These are phyloP conservation scores for Homarus americanus DNA, from an alignment of 1,140 invertebrate species.

Conservation along the genomic window DNA sequence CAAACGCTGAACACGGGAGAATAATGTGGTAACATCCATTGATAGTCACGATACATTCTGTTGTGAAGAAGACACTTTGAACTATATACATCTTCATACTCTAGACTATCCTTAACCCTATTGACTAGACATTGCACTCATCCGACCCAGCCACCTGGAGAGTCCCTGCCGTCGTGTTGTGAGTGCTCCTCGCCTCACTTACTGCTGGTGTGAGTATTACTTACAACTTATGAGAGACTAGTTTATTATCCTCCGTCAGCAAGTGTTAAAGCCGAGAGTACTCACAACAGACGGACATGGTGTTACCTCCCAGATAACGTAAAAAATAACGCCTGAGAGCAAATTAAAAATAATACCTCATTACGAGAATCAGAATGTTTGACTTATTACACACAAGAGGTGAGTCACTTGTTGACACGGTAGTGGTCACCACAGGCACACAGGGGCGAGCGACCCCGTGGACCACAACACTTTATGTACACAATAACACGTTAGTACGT, in stretches of 20 bases:
- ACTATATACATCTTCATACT: conserved; percentile 65
- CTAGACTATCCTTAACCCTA: conserved; percentile 64
- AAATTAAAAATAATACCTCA: conserved; percentile 30
- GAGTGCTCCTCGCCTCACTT: not conserved
- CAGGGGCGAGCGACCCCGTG: not conserved
- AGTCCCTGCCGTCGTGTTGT: not conserved
- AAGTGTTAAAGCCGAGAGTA: not conserved
- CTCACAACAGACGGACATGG: not conserved
- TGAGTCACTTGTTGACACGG: not conserved
- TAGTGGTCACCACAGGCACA: conserved; percentile 5
- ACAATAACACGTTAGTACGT: not conserved
- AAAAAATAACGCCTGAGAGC: conserved; percentile 42
- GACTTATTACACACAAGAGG: not conserved
- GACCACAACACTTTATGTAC: not conserved
- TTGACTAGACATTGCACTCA: conserved; percentile 73
- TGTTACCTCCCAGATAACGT: not conserved
- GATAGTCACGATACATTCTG: conserved; percentile 39
- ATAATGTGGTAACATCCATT: conserved; percentile 26
- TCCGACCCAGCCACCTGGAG: conserved; percentile 48
- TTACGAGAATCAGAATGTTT: conserved; percentile 1
- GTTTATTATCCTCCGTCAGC: not conserved
- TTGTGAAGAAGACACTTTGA: conserved; percentile 66
- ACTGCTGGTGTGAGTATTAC: conserved; percentile 16
- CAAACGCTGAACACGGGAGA: conserved; percentile 40
- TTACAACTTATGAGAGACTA: not conserved